These are phyloP conservation scores for Nasonia vitripennis DNA, from an alignment of 1,140 invertebrate genomes.

Conservation along the genomic window DNA sequence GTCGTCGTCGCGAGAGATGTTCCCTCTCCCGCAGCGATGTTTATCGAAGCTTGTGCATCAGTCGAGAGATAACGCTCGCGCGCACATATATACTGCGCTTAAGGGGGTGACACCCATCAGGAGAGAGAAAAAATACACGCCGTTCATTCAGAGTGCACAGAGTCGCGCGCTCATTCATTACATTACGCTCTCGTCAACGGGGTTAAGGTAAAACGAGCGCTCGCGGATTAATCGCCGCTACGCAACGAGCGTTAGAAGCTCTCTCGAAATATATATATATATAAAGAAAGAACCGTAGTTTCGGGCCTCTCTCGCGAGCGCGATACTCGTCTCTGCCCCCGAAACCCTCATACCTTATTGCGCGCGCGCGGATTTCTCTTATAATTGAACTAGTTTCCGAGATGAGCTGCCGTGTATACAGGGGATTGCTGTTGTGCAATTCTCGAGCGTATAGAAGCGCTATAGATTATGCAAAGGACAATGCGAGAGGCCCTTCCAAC, in stretches of 20 bases:
- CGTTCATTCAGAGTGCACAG: neutral
- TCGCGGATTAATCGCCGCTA: too few species aligned
- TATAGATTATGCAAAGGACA: conserved; percentile 36
- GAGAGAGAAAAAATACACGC: neutral
- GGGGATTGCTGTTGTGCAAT: neutral
- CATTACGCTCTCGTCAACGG: neutral
- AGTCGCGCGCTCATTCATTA: neutral
- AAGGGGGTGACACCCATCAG: neutral
- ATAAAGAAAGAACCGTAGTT: neutral
- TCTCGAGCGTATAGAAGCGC: neutral
- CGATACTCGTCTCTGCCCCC: conserved; percentile 65
- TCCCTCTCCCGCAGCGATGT: neutral
- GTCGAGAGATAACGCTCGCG: neutral
- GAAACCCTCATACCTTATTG: conserved; percentile 72
- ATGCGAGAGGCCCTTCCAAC: conserved; percentile 7
- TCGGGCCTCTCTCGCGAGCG: neutral
- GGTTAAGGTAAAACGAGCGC: neutral
- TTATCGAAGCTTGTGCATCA: neutral
- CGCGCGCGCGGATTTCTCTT: conserved; percentile 69
- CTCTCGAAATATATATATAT: too few species aligned
- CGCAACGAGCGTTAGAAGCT: too few species aligned
- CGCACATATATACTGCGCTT: neutral
- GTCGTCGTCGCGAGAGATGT: neutral
- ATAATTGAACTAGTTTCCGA: conserved; percentile 72
- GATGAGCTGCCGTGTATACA: conserved; percentile 47